Percentiles rank a stretch among this genome's conserved stretches.
These are phyloP conservation scores for Oryzias woworae DNA, from an alignment of 2,113 vertebrate species.

Conservation along the genomic window DNA sequence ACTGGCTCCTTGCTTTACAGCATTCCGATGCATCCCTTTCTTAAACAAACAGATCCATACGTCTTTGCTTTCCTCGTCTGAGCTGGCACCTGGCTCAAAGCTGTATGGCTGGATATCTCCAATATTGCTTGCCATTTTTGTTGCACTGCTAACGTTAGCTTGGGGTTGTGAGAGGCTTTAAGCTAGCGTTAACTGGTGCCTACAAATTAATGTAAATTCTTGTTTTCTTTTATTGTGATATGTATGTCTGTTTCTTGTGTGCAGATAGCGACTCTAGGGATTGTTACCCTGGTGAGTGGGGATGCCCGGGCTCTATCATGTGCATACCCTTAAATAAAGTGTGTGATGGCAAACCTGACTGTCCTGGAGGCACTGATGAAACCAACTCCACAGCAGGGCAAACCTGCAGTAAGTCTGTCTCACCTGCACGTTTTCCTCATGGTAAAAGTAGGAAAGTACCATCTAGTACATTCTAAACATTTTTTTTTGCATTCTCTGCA, in stretches of 20 bases:
- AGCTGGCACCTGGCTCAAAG: too few relatives aligned
- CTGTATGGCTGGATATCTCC: too few relatives aligned
- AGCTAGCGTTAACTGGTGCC: too few relatives aligned
- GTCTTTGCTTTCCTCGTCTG: too few relatives aligned
- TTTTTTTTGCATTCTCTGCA: not conserved
- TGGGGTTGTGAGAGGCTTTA: too few relatives aligned
- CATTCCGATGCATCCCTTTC: too few relatives aligned
- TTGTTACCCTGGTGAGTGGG: constrained; percentile 79
- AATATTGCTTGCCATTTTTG: too few relatives aligned
- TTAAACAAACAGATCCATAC: too few relatives aligned
- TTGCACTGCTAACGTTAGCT: too few relatives aligned
- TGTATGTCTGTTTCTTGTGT: not conserved
- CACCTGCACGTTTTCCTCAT: not conserved
- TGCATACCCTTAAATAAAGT: constrained; percentile 72
- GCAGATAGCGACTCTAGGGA: constrained; percentile 69
- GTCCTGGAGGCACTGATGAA: constrained; percentile 73
- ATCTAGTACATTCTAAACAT: too few relatives aligned
- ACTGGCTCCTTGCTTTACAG: too few relatives aligned
- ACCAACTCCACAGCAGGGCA: constrained; percentile 67
- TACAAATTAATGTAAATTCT: too few relatives aligned
- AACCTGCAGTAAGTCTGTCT: constrained; percentile 63
- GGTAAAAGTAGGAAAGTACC: not conserved
- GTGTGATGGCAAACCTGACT: constrained; percentile 70
- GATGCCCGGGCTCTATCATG: constrained; percentile 63
- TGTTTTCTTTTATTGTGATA: not conserved